Conservation (phyloP, 2,888 invertebrate species). For the Ypsolopha scabrella region DNA sequence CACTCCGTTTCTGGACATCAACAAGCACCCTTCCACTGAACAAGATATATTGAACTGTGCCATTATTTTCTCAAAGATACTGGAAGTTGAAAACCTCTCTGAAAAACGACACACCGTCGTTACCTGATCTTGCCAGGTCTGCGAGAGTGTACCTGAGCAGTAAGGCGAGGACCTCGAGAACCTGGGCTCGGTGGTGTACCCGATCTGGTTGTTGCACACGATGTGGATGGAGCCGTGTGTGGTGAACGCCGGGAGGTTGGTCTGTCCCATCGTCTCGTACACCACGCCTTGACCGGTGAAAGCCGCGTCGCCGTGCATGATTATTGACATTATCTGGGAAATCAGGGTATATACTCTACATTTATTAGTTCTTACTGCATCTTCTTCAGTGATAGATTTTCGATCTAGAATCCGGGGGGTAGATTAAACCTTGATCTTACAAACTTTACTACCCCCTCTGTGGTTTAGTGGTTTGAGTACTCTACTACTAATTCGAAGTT, state of each 20-base stretch:
- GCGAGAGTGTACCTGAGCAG: slow-evolving; percentile 72
- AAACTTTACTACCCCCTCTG: not conserved
- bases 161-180: slow-evolving; percentile 89
- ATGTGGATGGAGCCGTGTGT: slow-evolving; percentile 75
- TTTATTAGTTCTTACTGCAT: too few species aligned
- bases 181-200: slow-evolving; percentile 93
- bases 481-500: not conserved
- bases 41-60: too few species aligned
- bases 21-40: too few species aligned
- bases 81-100: too few species aligned
- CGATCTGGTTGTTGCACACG: slow-evolving; percentile 83
- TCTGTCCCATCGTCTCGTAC: slow-evolving; percentile 73
- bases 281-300: slow-evolving; percentile 76
- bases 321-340: slow-evolving; percentile 69
- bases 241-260: slow-evolving; percentile 73
- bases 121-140: too few species aligned
- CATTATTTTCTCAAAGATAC: too few species aligned
- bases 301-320: slow-evolving; percentile 78
- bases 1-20: too few species aligned
- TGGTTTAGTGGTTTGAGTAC: too few species aligned
- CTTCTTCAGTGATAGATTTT: too few species aligned
- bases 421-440: not conserved
- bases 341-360: not conserved
- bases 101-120: too few species aligned
- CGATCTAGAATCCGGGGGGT: too few species aligned